These are phyloP conservation scores for Meteorus cinctellus DNA, from an alignment of 2,888 invertebrate genomes.

Conservation along the genomic window DNA sequence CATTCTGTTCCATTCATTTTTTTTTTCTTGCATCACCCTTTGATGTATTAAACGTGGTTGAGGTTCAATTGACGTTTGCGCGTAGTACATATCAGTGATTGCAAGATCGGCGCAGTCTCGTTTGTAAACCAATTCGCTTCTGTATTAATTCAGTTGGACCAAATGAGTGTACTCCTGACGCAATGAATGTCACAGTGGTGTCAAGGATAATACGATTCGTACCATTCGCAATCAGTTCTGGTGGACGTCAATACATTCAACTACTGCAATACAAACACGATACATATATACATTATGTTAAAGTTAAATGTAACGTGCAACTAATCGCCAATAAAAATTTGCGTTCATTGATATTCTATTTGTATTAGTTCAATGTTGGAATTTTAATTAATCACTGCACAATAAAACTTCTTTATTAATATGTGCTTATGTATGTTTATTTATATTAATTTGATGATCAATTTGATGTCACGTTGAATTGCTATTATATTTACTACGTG, in stretches of 20 bases:
- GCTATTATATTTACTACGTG: conserved; percentile 35
- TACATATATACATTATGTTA: not conserved
- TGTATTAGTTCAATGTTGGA: not conserved
- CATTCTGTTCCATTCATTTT: too few relatives aligned
- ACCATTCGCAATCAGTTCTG: conserved; percentile 30
- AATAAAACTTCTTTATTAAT: not conserved
- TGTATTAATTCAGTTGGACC: conserved; percentile 2
- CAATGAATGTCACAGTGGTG: conserved; percentile 34
- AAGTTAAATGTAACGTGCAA: not conserved
- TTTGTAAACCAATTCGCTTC: conserved; percentile 26
- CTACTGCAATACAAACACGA: not conserved
- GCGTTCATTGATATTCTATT: not conserved
- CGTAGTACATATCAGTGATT: conserved; percentile 8
- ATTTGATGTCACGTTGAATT: conserved; percentile 24
- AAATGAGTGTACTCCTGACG: conserved; percentile 24
- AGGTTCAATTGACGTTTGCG: not conserved
- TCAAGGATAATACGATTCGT: conserved; percentile 36
- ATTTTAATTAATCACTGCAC: not conserved
- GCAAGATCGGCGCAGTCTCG: conserved; percentile 22
- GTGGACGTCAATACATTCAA: conserved; percentile 10
- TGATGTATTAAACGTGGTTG: too few relatives aligned
- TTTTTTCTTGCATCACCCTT: too few relatives aligned
- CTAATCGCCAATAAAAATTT: conserved; percentile 6
- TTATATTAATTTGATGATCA: conserved; percentile 29
- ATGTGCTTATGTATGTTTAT: not conserved